Base-by-base conservation (phyloP, 1,140 invertebrate genomes). In the Polypedilum vanderplanki region DNA sequence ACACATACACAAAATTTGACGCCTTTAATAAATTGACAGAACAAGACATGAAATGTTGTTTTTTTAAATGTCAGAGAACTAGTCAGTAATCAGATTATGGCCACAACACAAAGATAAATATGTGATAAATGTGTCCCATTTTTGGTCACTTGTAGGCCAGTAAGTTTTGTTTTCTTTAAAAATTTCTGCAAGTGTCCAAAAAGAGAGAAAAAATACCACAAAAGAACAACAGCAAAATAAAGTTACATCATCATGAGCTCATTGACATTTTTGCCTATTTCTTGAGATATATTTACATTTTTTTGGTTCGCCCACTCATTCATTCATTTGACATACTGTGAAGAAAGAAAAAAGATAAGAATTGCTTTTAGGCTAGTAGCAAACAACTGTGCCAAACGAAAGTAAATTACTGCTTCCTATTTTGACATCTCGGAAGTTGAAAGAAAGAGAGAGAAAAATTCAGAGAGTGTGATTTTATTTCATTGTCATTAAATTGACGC, bases 181-280 rank as follows among this genome's bases (percentile, higher is more conserved):
- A 15, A 57, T n/a, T 15, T 57, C 9, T n/a, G n/a, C 12, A 57
- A 57, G 15, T n/a, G 46, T n/a, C 46, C 46, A 57, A 46, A 46
- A 46, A 46, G n/a, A 57, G 46, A 57, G 4, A 57, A n/a, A n/a
- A n/a, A n/a, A n/a, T n/a, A n/a, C n/a, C n/a, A n/a, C n/a, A n/a
- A n/a, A 57, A 57, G 46, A 57, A 57, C 46, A 57, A 57, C 46
- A 57, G 46, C n/a, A 57, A 57, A 12, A 57, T 12, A 57, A 57
- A 57, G 46, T 57, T 57, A 57, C 46, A 57, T 57, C 46, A 57
- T 57, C 46, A 57, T 57, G 46, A 57, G 46, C 46, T 57, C 46
- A 57, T 57, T 57, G 46, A 57, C 46, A 57, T 57, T 57, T 57
- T 57, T 12, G 8, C 10, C 46, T 15, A n/a, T 57, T 57, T 57